Evolutionary conservation across 2,797 vertebrate genomes (phyloP).

Genomic region (Melanotaenia maccullochi): DNA sequence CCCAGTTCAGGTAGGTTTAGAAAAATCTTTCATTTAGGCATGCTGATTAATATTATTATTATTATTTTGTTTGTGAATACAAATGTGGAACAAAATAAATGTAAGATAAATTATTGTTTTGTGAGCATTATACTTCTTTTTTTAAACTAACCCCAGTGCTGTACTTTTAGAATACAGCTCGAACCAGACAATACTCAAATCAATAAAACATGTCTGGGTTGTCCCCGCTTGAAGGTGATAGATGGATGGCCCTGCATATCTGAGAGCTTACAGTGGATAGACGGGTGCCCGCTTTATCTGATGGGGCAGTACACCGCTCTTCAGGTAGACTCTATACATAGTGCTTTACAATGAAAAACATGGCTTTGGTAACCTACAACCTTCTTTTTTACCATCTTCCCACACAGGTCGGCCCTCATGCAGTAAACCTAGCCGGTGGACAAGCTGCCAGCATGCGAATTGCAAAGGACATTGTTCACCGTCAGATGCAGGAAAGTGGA

Average conservation of each 20-base stretch:
- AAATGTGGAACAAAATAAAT: neutral
- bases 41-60: neutral
- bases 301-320: conserved; percentile 86
- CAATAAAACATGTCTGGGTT: neutral
- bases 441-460: conserved; percentile 83
- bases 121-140: neutral
- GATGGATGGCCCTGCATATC: conserved; percentile 83
- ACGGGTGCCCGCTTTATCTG: conserved; percentile 81
- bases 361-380: neutral
- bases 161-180: neutral
- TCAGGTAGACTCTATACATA: conserved; percentile 65
- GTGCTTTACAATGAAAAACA: neutral
- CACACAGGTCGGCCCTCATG: conserved; percentile 83
- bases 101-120: neutral
- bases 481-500: conserved; percentile 10
- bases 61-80: neutral
- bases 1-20: conserved; percentile 75
- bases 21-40: neutral
- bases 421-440: conserved; percentile 85
- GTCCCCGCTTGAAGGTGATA: conserved; percentile 71
- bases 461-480: conserved; percentile 69
- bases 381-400: neutral
- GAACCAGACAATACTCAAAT: neutral
- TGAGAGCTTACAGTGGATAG: conserved; percentile 79
- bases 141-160: neutral